Conservation (phyloP, 2,797 vertebrate species). For the Coccyzus lansbergi region DNA sequence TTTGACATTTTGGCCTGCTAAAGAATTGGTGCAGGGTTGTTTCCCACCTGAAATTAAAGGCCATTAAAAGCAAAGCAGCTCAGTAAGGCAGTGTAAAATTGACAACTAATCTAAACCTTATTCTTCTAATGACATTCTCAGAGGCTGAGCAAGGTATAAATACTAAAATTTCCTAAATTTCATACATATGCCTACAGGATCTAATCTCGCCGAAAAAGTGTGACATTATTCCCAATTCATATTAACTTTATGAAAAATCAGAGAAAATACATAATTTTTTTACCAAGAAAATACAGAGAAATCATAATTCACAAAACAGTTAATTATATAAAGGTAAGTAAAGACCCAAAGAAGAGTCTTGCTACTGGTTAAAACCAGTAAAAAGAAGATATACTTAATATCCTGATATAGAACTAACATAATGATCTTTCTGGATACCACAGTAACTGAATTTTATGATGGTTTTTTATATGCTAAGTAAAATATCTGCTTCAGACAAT, state of each 20-base stretch:
- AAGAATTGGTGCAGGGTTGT: not conserved
- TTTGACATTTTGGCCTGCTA: not conserved
- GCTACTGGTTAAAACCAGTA: not conserved
- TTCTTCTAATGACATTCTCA: not conserved
- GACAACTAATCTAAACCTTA: not conserved
- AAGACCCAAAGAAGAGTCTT: not conserved
- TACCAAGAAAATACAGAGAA: not conserved
- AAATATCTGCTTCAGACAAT: not conserved
- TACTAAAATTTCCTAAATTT: not conserved
- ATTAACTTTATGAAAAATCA: conserved; percentile 1
- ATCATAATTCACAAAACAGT: not conserved
- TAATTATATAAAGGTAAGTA: not conserved
- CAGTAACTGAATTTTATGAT: not conserved
- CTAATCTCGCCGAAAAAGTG: not conserved
- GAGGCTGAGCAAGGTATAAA: not conserved
- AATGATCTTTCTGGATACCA: not conserved
- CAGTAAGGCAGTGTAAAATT: conserved; percentile 26
- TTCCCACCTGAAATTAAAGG: not conserved
- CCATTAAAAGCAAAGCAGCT: not conserved
- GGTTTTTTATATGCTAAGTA: not conserved
- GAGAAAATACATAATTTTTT: not conserved
- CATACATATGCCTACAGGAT: not conserved
- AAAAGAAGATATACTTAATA: not conserved
- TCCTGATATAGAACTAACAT: not conserved
- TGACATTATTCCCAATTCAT: not conserved